A percentile compares a stretch with the other conserved stretches of the same genome.
Conservation (phyloP, 35 echinoderm and acorn worm genomes). For the Apostichopus japonicus region DNA sequence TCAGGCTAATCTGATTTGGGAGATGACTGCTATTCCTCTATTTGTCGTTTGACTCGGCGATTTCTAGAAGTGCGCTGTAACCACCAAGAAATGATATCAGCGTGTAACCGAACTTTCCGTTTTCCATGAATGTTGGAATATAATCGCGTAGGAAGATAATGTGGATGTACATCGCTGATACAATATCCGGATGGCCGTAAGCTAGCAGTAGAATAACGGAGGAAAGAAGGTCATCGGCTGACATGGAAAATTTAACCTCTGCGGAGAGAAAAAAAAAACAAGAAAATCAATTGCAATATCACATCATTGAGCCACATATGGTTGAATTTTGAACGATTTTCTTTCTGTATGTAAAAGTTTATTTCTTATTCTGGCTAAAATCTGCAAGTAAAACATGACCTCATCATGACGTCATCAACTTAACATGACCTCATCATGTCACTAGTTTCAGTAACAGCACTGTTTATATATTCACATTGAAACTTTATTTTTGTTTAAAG, state of each 20-base stretch:
- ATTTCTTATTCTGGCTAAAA: too few species aligned
- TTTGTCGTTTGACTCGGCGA: not conserved
- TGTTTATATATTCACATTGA: too few species aligned
- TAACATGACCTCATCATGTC: too few species aligned
- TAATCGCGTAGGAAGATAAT: constrained; percentile 31
- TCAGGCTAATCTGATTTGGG: too few species aligned
- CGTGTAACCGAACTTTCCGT: constrained; percentile 49
- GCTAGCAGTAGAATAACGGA: constrained; percentile 29
- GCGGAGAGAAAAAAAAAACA: not conserved
- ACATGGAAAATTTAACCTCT: constrained; percentile 47
- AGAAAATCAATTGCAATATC: not conserved
- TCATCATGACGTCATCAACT: too few species aligned
- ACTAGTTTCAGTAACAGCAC: too few species aligned
- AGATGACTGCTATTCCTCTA: too few species aligned
- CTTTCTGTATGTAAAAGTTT: too few species aligned
- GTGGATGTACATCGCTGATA: constrained; percentile 36
- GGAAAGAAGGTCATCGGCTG: constrained; percentile 36
- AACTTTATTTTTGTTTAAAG: too few species aligned
- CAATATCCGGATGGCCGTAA: constrained; percentile 37
- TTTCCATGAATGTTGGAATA: constrained; percentile 51
- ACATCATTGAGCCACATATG: too few species aligned
- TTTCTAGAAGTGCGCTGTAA: constrained; percentile 3
- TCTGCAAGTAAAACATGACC: too few species aligned
- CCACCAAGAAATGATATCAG: constrained; percentile 23
- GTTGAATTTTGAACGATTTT: too few species aligned